Base-by-base conservation (phyloP, 23 tunicate species). In the Ascidia mentula region DNA sequence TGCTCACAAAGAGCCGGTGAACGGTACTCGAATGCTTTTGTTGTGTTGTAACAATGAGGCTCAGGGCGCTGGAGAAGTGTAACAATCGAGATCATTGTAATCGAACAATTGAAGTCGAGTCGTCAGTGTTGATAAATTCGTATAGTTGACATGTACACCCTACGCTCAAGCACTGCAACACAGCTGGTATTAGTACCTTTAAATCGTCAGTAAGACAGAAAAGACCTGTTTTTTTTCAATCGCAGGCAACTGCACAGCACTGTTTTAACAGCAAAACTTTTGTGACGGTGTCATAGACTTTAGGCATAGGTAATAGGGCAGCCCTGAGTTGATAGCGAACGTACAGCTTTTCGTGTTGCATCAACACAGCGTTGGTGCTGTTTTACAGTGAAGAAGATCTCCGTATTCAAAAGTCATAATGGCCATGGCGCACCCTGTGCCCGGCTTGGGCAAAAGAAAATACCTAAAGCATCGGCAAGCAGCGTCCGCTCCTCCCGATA, bases 391-490 rank as follows among this genome's bases (percentile, higher is more conserved):
- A 53, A 53, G 65, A 53, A 53, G 65, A 53, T 53, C 65, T 3
- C 4, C 7, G 65, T 20, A 5, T 53, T 53, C 12, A 53, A 53
- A 53, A 9, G 7, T n/a, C 30, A 77, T 5, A 46, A 89, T 89
- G 94, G 87, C 94, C 32, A 82, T 82, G 87, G 94, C 94, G 30
- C 94, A 89, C 60, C 94, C 94, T 0, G 60, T 84, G 34, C 94
- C 94, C 18, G 88, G 88, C 22, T 32, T 78, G 45, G 94, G 94
- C 18, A 78, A 71, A 40, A 36, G 84, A 18, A 83, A 79, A 59
- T 60, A 72, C 7, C 20, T 34, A 0, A 7, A 77, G 18, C 73
- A 82, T 0, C 74, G 86, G 6, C 59, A 91, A 72, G 89, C 79
- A 35, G 61, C 85, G 0, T 92, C 97, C 2, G 97, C 97, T 17